Conservation (phyloP, 1,140 invertebrate species). For the Spodoptera litura region DNA sequence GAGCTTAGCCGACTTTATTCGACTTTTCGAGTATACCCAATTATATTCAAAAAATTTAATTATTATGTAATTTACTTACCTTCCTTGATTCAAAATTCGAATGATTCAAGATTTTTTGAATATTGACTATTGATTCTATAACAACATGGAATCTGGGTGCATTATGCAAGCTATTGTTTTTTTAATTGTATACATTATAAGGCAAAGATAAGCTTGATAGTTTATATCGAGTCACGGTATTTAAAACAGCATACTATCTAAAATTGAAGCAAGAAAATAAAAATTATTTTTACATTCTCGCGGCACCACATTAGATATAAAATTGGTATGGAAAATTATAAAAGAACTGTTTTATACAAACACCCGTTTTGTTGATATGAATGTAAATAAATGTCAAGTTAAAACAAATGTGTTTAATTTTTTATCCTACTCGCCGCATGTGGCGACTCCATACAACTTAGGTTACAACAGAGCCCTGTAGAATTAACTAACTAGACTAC, state of each 20-base stretch:
- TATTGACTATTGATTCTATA: conserved; percentile 1
- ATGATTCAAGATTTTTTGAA: conserved; percentile 5
- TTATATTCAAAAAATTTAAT: neutral
- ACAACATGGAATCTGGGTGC: conserved; percentile 38
- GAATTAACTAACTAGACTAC: too few species aligned
- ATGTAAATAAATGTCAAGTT: conserved; percentile 87
- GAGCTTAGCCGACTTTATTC: conserved; percentile 17
- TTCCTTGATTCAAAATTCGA: conserved; percentile 15
- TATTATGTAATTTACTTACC: neutral
- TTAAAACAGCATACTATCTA: conserved; percentile 65
- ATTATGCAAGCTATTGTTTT: conserved; percentile 23
- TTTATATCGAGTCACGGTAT: conserved; percentile 71
- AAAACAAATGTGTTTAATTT: conserved; percentile 64
- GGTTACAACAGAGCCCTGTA: conserved; percentile 2
- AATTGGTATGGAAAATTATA: conserved; percentile 76
- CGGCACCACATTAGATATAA: conserved; percentile 78
- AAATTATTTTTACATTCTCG: conserved; percentile 82
- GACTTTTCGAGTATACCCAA: neutral
- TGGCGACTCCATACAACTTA: neutral
- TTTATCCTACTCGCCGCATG: neutral
- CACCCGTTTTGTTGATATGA: conserved; percentile 87
- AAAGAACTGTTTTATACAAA: conserved; percentile 86
- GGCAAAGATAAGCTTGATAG: conserved; percentile 42
- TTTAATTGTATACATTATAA: conserved; percentile 33
- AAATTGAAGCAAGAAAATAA: conserved; percentile 59